Conservation (phyloP, 1,140 invertebrate species). For the Manduca sexta region DNA sequence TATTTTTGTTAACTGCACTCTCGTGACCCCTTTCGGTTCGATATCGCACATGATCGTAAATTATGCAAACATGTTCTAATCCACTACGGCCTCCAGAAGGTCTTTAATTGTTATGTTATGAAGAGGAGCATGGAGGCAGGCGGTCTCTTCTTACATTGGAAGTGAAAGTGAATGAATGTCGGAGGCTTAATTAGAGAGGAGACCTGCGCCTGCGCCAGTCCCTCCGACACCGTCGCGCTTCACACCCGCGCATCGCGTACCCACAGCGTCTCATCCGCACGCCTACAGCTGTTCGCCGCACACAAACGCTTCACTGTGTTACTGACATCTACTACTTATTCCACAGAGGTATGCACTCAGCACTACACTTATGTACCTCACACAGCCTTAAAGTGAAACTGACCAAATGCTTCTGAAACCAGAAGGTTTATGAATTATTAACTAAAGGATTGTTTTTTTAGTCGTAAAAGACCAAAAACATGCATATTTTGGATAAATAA, state of each 20-base stretch:
- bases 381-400: no score
- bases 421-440: no score
- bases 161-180: slow-evolving; percentile 72
- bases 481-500: no score
- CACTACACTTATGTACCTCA: neutral
- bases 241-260: slow-evolving; percentile 41
- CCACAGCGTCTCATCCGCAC: slow-evolving; percentile 13
- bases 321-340: slow-evolving; percentile 10
- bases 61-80: slow-evolving; percentile 2
- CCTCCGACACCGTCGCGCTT: slow-evolving; percentile 50
- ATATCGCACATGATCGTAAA: neutral
- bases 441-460: no score
- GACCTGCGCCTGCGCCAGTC: slow-evolving; percentile 58
- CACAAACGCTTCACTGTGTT: slow-evolving; percentile 24
- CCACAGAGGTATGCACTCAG: slow-evolving; percentile 37
- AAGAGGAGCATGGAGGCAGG: slow-evolving; percentile 41
- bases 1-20: neutral
- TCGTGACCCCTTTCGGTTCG: neutral
- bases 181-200: slow-evolving; percentile 71
- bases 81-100: slow-evolving; percentile 67
- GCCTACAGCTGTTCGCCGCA: slow-evolving; percentile 20
- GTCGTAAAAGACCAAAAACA: no score
- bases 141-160: slow-evolving; percentile 59
- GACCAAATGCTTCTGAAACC: neutral
- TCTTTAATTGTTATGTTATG: slow-evolving; percentile 36